phyloP scores from a whole-genome alignment of 2,797 vertebrate genomes.

The Hippocampus kuda region DNA sequence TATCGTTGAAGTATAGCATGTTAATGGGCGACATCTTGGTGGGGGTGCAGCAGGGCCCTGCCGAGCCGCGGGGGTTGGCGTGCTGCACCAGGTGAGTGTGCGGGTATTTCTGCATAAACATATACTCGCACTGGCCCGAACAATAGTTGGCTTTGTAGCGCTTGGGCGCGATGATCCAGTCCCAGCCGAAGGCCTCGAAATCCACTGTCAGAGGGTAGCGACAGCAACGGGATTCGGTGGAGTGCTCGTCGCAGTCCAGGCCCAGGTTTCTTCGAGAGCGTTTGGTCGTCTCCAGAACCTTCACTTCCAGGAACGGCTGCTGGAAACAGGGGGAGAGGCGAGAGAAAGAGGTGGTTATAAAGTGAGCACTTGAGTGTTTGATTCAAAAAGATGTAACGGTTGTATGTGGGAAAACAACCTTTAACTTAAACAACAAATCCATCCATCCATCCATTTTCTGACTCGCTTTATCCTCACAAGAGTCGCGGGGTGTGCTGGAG shows the following conservation, averaged over 20 bases:
- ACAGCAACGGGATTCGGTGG: slow-evolving; percentile 93
- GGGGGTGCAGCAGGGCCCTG: slow-evolving; percentile 95
- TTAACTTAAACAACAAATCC: too few relatives aligned
- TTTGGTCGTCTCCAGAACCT: slow-evolving; percentile 93
- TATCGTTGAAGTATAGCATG: slow-evolving; percentile 99
- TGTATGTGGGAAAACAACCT: too few relatives aligned
- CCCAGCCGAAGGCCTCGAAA: slow-evolving; percentile 98
- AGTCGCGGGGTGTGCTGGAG: too few relatives aligned
- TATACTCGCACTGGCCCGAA: slow-evolving; percentile 98
- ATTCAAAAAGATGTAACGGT: too few relatives aligned
- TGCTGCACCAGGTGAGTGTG: slow-evolving; percentile 98
- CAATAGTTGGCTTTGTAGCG: slow-evolving; percentile 99
- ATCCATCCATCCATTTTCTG: too few relatives aligned
- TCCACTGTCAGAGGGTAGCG: slow-evolving; percentile 96
- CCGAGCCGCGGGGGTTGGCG: slow-evolving; percentile 90
- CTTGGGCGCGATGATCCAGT: slow-evolving; percentile 99
- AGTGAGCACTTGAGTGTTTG: slow-evolving; percentile 15
- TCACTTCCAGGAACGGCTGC: slow-evolving; percentile 98
- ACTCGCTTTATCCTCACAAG: too few relatives aligned
- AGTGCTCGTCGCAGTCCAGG: slow-evolving; percentile 95
- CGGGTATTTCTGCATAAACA: slow-evolving; percentile 99
- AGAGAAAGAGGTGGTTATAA: slow-evolving; percentile 63
- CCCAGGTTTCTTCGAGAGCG: slow-evolving; percentile 89
- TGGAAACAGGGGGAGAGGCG: slow-evolving; percentile 63
- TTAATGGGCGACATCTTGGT: slow-evolving; percentile 99